Evolutionary conservation across 1,140 invertebrate species (phyloP), one percentile per base, ranked within the genome.

Genomic region (Nomia melanderi): DNA sequence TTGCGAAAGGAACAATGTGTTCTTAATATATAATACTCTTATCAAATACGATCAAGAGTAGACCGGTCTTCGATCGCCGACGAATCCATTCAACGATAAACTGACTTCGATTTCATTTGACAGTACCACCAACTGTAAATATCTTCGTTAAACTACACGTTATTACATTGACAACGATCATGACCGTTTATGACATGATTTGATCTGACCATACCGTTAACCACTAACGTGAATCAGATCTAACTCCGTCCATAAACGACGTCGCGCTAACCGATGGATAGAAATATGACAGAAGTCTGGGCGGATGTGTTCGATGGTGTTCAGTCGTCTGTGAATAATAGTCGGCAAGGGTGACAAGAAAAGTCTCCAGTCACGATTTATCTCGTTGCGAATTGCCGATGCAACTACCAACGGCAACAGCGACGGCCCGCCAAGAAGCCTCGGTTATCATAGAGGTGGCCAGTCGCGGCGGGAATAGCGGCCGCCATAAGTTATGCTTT

Each of bases 401-500:
- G 11, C 25, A 53, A 65, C 47, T 31, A 53, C 69, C 47, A 12
- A 41, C 54, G 27, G 11, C 54, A 29, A 23, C 14, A 1, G 60
- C 39, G 57, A 72, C 59, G 39, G 77, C 67, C 62, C 33, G 59
- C 23, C 3, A 17, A 14, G 54, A 23, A 14, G 1, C 36, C 14
- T 3, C 29, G 44, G 17, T 33, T 79, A 53, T 79, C 71, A 29
- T 60, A 66, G 73, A 76, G 56, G 73, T 79, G 69, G 65, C 50
- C n/a, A 77, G 75, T 36, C 27, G 14, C 41, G 14, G 9, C 23
- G 29, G 36, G 39, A 64, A 20, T 12, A 66, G 65, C 70, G 77
- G 70, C 73, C 62, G 47, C 53, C 53, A 78, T 90, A 89, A 88
- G 83, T 88, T 88, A 88, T 88, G 87, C 84, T 85, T 79, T 89